Percentiles rank a stretch among this genome's conserved stretches.
These are phyloP conservation scores for Paedocypris sp. DNA, from an alignment of 2,113 vertebrate genomes.

Conservation along the genomic window DNA sequence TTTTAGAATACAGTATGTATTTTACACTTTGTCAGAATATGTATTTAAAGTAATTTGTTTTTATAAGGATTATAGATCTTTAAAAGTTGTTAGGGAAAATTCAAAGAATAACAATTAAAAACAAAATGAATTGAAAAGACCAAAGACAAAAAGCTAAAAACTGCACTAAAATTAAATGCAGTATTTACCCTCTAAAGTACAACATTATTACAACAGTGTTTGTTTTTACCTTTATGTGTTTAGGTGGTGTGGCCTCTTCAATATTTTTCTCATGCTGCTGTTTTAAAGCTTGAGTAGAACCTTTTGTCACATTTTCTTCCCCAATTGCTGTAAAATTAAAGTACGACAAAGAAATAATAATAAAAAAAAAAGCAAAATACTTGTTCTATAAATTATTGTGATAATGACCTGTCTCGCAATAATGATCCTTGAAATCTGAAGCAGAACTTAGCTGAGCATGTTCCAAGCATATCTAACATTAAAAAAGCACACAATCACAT, in stretches of 20 bases:
- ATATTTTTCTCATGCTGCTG: slow-evolving; percentile 82
- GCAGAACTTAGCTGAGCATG: slow-evolving; percentile 48
- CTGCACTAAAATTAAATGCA: background rate
- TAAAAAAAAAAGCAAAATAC: background rate
- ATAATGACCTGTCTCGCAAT: slow-evolving; percentile 53
- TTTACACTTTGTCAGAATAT: too few relatives aligned
- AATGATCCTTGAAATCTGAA: slow-evolving; percentile 52
- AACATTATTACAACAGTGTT: background rate
- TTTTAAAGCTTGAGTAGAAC: slow-evolving; percentile 83
- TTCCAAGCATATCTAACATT: slow-evolving; percentile 51
- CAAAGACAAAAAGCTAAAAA: too few relatives aligned
- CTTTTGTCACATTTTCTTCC: slow-evolving; percentile 73
- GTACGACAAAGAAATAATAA: slow-evolving; percentile 31
- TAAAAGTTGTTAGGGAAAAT: background rate
- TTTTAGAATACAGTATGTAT: too few relatives aligned
- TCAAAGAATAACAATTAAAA: too few relatives aligned
- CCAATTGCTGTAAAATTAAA: slow-evolving; percentile 61
- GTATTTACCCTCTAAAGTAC: background rate
- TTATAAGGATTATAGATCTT: too few relatives aligned
- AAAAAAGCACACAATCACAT: background rate
- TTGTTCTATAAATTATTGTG: background rate
- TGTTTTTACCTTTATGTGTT: slow-evolving; percentile 79
- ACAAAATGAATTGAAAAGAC: too few relatives aligned
- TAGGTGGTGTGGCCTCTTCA: slow-evolving; percentile 62
- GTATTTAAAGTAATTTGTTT: too few relatives aligned